Percentiles rank a stretch among this genome's conserved stretches.
Evolutionary conservation across 2,888 invertebrate species (phyloP).

Genomic region (Nephrotoma appendiculata): DNA sequence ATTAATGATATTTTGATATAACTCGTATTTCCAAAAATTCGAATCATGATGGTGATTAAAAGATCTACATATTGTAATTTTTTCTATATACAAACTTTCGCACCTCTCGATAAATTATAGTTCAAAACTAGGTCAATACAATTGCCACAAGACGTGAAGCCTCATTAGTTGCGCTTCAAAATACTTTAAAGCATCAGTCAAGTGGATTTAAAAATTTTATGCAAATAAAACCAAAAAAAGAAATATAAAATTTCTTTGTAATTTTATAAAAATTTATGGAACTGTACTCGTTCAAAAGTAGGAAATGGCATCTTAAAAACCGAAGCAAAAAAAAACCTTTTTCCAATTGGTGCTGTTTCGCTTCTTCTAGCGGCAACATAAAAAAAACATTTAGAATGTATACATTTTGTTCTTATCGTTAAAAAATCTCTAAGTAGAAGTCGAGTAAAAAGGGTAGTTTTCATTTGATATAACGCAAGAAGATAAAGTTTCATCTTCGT

Average conservation of each 20-base stretch:
- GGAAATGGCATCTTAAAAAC: neutral
- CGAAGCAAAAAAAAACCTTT: neutral
- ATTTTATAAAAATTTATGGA: neutral
- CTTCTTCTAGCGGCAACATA: neutral
- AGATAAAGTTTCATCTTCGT: neutral
- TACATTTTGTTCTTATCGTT: neutral
- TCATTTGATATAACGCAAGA: neutral
- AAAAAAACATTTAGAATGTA: neutral
- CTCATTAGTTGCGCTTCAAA: neutral
- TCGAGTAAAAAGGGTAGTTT: neutral
- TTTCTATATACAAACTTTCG: neutral
- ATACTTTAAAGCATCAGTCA: neutral
- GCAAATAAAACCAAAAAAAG: neutral
- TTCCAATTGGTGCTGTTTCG: neutral
- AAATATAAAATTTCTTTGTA: too few species aligned
- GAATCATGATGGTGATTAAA: neutral
- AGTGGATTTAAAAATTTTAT: neutral
- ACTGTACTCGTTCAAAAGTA: neutral
- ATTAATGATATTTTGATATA: neutral
- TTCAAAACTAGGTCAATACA: neutral
- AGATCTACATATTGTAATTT: neutral
- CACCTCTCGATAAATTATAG: neutral
- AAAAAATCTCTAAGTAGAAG: neutral
- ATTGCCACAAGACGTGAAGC: neutral
- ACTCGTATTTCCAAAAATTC: neutral